These are phyloP conservation scores for Achroia grisella DNA, from an alignment of 1,140 invertebrate species.

Conservation along the genomic window DNA sequence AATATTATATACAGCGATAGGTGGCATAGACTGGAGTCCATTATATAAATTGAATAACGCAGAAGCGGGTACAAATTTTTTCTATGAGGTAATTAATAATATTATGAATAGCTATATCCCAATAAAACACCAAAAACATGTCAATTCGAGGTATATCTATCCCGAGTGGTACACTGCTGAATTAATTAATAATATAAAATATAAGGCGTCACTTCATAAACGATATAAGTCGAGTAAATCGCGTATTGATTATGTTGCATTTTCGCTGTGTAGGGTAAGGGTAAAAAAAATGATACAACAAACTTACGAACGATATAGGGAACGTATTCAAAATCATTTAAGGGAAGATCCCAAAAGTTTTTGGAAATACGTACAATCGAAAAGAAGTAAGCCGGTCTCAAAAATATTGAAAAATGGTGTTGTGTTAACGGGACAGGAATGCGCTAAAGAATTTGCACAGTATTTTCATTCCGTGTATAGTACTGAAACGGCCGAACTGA, in stretches of 20 bases:
- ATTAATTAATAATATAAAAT: conserved; percentile 17
- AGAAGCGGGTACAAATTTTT: background rate
- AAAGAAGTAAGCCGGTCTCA: background rate
- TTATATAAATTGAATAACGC: background rate
- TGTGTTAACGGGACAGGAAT: conserved; percentile 9
- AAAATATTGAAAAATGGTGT: conserved; percentile 10
- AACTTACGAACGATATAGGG: background rate
- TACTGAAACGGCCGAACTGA: background rate
- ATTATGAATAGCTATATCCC: conserved; percentile 2
- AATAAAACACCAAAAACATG: background rate
- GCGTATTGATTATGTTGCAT: conserved; percentile 14
- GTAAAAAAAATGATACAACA: background rate
- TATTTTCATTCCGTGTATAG: conserved; percentile 11
- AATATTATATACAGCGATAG: background rate
- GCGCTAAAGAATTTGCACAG: conserved; percentile 13
- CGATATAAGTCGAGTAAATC: conserved; percentile 16
- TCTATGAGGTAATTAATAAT: conserved; percentile 4
- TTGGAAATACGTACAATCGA: background rate
- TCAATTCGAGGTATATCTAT: background rate
- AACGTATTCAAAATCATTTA: background rate
- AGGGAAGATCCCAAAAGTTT: background rate
- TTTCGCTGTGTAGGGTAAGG: conserved; percentile 9
- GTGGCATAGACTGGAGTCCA: background rate
- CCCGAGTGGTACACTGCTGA: conserved; percentile 15
- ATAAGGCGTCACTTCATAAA: conserved; percentile 17